Evolutionary conservation across 1,140 invertebrate genomes (phyloP).

Genomic region (Ooceraea biroi): DNA sequence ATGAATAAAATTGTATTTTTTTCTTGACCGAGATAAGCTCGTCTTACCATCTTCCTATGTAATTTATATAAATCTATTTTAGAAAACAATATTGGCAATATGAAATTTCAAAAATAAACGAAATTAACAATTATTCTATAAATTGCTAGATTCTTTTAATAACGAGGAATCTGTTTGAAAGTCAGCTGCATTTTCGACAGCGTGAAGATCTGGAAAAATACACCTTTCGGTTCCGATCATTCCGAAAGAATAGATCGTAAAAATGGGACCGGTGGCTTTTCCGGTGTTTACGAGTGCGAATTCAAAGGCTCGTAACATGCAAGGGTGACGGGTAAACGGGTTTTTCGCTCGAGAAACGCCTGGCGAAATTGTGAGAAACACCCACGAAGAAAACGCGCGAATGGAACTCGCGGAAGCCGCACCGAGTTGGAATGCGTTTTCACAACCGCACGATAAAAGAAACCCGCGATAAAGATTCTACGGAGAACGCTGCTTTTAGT

Average conservation of each 20-base stretch:
- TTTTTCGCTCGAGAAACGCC: not conserved
- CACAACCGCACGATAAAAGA: slow-evolving; percentile 4
- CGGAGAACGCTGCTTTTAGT: not conserved
- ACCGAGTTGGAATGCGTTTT: slow-evolving; percentile 10
- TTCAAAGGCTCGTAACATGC: not conserved
- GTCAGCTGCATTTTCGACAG: not conserved
- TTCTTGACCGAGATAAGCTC: no score
- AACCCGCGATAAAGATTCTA: not conserved
- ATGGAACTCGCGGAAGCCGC: not conserved
- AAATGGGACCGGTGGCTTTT: slow-evolving; percentile 13
- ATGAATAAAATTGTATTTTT: not conserved
- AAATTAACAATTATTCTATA: not conserved
- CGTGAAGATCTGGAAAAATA: not conserved
- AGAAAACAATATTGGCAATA: not conserved
- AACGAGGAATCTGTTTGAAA: not conserved
- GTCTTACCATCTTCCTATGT: not conserved
- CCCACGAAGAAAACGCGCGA: not conserved
- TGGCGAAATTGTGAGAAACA: slow-evolving; percentile 31
- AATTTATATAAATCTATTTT: not conserved
- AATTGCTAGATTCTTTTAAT: not conserved
- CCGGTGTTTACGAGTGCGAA: not conserved
- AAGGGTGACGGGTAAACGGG: not conserved
- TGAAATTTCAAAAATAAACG: not conserved
- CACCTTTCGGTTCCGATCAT: not conserved
- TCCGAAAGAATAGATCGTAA: not conserved